Evolutionary conservation across 2,113 vertebrate genomes (phyloP), one percentile per base, ranked within the genome.

Genomic region (Lanius collurio): DNA sequence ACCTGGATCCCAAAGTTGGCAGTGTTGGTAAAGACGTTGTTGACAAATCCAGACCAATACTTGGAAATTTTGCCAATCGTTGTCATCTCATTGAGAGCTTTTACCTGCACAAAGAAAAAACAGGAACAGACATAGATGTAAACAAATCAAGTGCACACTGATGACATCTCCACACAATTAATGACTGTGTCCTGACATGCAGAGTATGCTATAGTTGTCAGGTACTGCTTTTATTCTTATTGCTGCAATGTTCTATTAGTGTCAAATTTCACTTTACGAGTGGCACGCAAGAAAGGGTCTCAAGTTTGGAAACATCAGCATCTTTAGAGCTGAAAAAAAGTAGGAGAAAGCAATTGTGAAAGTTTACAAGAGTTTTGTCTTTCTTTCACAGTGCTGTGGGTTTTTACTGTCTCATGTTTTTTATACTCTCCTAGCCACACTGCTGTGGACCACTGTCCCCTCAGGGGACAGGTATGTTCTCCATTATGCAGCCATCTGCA

Each of bases 1-100:
- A 99, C 98, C 83, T 99, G 98, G 83, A 99, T 99, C 8, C 99
- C 99, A 11, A 99, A 99, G 97, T 99, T 99, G 98, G 99, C 99
- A 0, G 99, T 97, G 35, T 99, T 99, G 28, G 99, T 99, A 94
- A 99, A 99, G 3, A 97, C 98, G 3, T 99, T 98, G 71, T 99
- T 98, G 30, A 99, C 98, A 84, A 99, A 99, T 47, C 99, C 99
- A 2, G 99, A 98, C 99, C 99, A 99, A 89, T 99, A 99, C 82
- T 99, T 99, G 44, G 99, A 99, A 97, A 99, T 99, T 97, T 99
- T 99, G 53, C 99, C 99, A 39, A 99, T 98, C 2, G 99, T 99
- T 80, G 98, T 98, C 90, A 98, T 98, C 96, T 99, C 99, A 93
- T 99, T 98, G 95, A 99, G 97, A 47, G 99, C 98, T 96, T 98